These are phyloP conservation scores for Steromphala cineraria DNA, from an alignment of 2,888 invertebrate genomes.

Conservation along the genomic window DNA sequence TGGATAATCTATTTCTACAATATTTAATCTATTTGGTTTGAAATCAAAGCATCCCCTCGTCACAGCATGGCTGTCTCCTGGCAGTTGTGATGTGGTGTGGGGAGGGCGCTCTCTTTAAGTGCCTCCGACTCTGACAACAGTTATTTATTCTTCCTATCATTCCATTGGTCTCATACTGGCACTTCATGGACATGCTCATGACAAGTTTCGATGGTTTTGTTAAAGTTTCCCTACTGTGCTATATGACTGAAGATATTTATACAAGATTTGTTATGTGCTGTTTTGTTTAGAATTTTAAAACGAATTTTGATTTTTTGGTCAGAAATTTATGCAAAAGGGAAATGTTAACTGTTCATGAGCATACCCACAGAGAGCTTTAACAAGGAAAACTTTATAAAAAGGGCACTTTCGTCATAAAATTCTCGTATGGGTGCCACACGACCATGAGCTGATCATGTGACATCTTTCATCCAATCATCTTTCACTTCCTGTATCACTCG, in stretches of 20 bases:
- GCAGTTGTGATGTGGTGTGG: neutral
- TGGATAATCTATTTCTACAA: neutral
- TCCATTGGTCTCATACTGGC: conserved; percentile 26
- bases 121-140: neutral
- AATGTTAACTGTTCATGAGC: neutral
- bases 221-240: neutral
- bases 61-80: no score
- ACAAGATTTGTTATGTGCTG: neutral
- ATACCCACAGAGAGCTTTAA: conserved; percentile 11
- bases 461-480: conserved; percentile 19
- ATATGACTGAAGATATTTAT: no score
- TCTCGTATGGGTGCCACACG: neutral
- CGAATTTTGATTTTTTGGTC: neutral
- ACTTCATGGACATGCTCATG: conserved; percentile 5
- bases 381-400: neutral
- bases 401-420: neutral
- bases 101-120: neutral
- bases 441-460: conserved; percentile 18
- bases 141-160: conserved; percentile 35
- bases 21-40: conserved; percentile 2
- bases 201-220: neutral
- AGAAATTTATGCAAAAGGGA: neutral
- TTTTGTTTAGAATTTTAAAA: neutral
- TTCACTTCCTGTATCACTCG: neutral
- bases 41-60: conserved; percentile 11